Base-by-base conservation (phyloP, 2,888 invertebrate species). In the Plusia festucae region DNA sequence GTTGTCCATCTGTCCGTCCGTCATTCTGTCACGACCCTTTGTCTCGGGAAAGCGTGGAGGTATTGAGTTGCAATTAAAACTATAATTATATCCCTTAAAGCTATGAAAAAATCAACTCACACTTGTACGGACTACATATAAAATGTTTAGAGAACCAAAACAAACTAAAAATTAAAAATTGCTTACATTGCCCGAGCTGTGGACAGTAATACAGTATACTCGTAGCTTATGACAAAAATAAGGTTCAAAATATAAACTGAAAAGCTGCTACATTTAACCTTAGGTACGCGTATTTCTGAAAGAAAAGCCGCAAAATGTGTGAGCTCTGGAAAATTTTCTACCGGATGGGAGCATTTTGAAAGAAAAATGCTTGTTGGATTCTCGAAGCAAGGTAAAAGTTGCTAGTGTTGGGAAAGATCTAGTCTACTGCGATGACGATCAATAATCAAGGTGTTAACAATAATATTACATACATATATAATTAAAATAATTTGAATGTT, bases 321-420 rank as follows among this genome's bases (percentile, higher is more conserved):
- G 74, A 57, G 68, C 70, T 61, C 53, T 59, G 63, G 76, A 70
- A 70, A 82, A 78, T 76, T 83, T 83, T 81, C 74, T 68, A 72
- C 70, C 76, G 79, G 76, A 75, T 77, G 77, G 66, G 72, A 83
- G 73, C 73, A 76, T 78, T 83, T 79, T 82, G 76, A 81, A 84
- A 83, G 85, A 82, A 84, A 80, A 83, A 79, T 84, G 81, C 74
- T 83, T 81, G 83, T 77, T 76, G 82, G 81, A 79, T 84, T 85
- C 81, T 80, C 68, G 66, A 61, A 66, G 65, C 20, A 65, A 79
- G 76, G 79, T 73, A 63, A 55, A 62, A 57, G 63, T 44, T 30
- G 57, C 27, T 78, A 80, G 75, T 44, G 74, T 1, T 54, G 76
- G 54, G 68, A 62, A 40, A 56, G 9, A 56, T 56, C 22, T 55